Evolutionary conservation across 2,888 invertebrate genomes (phyloP).

Genomic region (Eilema sororculum): DNA sequence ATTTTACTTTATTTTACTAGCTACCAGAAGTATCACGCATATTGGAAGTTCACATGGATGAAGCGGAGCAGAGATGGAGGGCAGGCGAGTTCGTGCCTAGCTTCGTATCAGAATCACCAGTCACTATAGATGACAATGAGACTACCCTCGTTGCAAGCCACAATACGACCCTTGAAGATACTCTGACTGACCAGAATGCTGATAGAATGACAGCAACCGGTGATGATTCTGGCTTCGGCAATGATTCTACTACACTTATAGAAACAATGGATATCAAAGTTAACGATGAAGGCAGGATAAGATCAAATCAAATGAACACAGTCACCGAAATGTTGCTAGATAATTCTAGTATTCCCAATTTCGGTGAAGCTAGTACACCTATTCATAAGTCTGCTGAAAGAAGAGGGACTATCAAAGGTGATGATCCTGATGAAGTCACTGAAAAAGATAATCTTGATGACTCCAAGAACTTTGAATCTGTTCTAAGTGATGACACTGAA

Average conservation of each 20-base stretch:
- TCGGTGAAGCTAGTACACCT: conserved; percentile 11
- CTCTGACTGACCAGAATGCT: conserved; percentile 67
- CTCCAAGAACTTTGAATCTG: conserved; percentile 26
- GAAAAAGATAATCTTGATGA: conserved; percentile 15
- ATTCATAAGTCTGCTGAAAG: not conserved
- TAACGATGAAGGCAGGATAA: not conserved
- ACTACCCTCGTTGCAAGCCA: conserved; percentile 67
- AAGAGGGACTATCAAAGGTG: not conserved
- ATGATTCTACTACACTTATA: conserved; percentile 47
- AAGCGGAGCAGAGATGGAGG: conserved; percentile 71
- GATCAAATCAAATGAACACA: not conserved
- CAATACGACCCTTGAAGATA: conserved; percentile 71
- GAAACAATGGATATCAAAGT: conserved; percentile 34
- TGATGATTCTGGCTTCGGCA: conserved; percentile 55
- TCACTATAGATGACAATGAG: conserved; percentile 62
- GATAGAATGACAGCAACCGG: conserved; percentile 41
- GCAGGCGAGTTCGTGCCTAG: conserved; percentile 62
- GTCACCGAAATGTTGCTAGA: not conserved
- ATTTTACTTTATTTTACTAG: conserved; percentile 49
- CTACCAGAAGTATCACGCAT: conserved; percentile 78
- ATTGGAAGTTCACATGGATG: conserved; percentile 74
- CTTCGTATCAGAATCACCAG: conserved; percentile 53
- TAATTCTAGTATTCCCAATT: not conserved
- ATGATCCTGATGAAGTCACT: conserved; percentile 9
- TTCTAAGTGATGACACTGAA: conserved; percentile 28